These are phyloP conservation scores for Acinonyx jubatus DNA, from an alignment of 2,113 vertebrate genomes.

Conservation along the genomic window DNA sequence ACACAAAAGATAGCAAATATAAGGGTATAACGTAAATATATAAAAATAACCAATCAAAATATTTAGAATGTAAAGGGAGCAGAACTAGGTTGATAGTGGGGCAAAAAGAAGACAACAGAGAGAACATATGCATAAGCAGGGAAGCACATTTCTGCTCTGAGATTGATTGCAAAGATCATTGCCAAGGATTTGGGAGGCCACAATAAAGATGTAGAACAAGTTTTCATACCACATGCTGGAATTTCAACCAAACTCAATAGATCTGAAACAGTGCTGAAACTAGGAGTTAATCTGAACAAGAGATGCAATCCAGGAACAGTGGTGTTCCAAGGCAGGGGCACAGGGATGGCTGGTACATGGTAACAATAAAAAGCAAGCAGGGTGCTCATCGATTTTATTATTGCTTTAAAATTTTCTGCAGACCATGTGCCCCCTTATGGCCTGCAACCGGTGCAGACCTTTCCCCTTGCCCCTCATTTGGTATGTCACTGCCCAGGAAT, in stretches of 20 bases:
- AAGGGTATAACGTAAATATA: conserved; percentile 19
- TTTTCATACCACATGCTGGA: neutral
- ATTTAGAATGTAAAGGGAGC: neutral
- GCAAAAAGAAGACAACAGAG: neutral
- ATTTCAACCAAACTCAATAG: neutral
- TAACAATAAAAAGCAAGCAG: neutral
- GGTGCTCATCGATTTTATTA: neutral
- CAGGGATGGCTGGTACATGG: neutral
- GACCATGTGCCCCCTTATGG: neutral
- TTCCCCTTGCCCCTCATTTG: neutral
- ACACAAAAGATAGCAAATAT: conserved; percentile 29
- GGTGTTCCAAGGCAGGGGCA: neutral
- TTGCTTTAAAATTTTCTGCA: neutral
- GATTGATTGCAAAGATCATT: neutral
- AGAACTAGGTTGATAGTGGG: neutral
- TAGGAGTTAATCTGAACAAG: neutral
- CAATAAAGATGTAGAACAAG: neutral
- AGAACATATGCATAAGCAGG: neutral
- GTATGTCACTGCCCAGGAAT: neutral
- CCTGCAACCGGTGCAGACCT: neutral
- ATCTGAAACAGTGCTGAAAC: neutral
- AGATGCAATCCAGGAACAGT: conserved; percentile 50
- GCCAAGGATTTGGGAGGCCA: neutral
- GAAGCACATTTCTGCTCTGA: neutral
- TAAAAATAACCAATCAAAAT: neutral